Evolutionary conservation across 2,888 invertebrate species (phyloP).

Genomic region (Ichneumoninae sp.): DNA sequence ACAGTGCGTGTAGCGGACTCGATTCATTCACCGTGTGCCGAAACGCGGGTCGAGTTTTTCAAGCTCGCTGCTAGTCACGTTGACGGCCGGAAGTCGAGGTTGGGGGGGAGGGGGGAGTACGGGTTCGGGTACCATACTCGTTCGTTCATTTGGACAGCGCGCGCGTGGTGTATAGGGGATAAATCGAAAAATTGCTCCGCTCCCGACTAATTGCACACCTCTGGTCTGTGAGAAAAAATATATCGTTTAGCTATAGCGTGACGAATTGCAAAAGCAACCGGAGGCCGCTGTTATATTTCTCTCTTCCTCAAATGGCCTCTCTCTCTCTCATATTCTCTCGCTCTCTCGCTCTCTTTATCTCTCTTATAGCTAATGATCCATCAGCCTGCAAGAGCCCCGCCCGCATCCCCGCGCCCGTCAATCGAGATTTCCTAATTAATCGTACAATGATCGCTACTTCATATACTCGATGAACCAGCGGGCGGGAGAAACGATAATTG

Average conservation of each 20-base stretch:
- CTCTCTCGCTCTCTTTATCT: neutral
- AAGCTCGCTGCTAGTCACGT: constrained; percentile 1
- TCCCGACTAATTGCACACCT: constrained; percentile 19
- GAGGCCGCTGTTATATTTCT: constrained; percentile 17
- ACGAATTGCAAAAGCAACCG: constrained; percentile 5
- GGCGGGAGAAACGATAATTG: constrained; percentile 17
- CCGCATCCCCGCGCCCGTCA: neutral
- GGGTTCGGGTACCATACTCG: neutral
- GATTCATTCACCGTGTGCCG: constrained; percentile 18
- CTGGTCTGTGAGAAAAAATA: constrained; percentile 9
- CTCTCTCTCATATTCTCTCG: neutral
- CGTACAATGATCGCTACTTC: constrained; percentile 26
- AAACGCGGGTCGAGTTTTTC: neutral
- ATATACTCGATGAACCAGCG: constrained; percentile 20
- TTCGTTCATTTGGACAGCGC: constrained; percentile 2
- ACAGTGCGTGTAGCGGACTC: neutral
- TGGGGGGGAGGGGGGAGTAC: neutral
- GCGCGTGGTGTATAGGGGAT: neutral
- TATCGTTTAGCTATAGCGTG: constrained; percentile 5
- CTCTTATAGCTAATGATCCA: neutral
- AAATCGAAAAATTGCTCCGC: constrained; percentile 14
- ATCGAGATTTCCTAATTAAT: constrained; percentile 33
- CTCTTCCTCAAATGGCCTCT: neutral
- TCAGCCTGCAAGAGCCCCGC: constrained; percentile 9
- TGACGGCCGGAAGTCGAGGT: constrained; percentile 11